A percentile compares a stretch with the other conserved stretches of the same genome.
These are phyloP conservation scores for Magallana ariakensis DNA, from an alignment of 1,140 invertebrate genomes.

Conservation along the genomic window DNA sequence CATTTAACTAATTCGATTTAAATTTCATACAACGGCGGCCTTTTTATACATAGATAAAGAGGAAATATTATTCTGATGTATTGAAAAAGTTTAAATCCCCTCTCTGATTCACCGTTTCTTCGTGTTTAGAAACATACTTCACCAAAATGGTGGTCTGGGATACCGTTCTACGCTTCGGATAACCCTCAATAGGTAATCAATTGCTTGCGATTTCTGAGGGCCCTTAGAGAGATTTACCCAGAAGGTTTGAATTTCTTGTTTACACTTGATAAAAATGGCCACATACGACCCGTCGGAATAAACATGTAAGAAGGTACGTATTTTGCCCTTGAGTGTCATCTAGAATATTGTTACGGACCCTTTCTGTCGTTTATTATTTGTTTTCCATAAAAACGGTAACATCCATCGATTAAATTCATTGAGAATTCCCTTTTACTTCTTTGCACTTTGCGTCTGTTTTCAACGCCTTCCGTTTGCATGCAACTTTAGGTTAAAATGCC, in stretches of 20 bases:
- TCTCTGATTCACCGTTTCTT: slow-evolving; percentile 3
- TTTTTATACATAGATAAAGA: slow-evolving; percentile 23
- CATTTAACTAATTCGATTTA: slow-evolving; percentile 36
- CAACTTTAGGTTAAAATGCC: no score
- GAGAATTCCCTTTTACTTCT: no score
- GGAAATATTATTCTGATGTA: slow-evolving; percentile 16
- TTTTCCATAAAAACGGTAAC: no score
- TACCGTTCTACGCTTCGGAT: neutral
- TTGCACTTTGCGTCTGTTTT: no score
- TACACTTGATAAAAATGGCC: slow-evolving; percentile 20
- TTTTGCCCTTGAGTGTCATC: neutral
- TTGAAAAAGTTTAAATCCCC: slow-evolving; percentile 15
- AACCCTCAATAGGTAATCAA: slow-evolving; percentile 15
- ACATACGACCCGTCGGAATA: neutral
- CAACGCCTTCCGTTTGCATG: no score
- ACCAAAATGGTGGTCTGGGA: slow-evolving; percentile 3
- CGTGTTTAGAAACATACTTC: slow-evolving; percentile 17
- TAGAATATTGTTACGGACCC: no score
- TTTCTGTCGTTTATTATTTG: no score
- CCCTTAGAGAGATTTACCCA: neutral
- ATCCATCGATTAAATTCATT: no score
- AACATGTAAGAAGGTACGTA: slow-evolving; percentile 7
- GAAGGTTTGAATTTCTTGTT: slow-evolving; percentile 19
- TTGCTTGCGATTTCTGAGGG: neutral
- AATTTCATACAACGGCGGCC: slow-evolving; percentile 10